Base-by-base conservation (phyloP, 2,888 invertebrate species). In the Meloe dianella region DNA sequence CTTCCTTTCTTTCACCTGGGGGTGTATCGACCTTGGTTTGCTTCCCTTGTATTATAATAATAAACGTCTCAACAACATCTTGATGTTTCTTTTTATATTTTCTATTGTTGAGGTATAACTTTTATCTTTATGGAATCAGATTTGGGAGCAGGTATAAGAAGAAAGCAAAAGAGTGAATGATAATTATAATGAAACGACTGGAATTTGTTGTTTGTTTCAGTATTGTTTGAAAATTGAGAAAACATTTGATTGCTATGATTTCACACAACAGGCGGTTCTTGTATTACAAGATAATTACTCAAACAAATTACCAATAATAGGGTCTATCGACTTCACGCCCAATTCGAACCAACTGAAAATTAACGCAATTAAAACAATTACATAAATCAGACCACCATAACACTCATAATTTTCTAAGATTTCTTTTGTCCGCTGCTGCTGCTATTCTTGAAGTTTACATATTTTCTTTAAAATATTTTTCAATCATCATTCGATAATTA, bases 41-140 rank as follows among this genome's bases (percentile, higher is more conserved):
- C 47, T 47, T 20, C 47, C 47, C 47, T 47, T 47, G 47, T 20
- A 47, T 47, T 47, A 47, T 47, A n/a, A n/a, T n/a, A n/a, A n/a
- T n/a, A 47, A 47, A 47, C 20, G 47, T 8, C 47, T 47, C 47
- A 47, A 47, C 47, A 47, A 47, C 47, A 47, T 47, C 10, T 47
- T 47, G 47, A 47, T 20, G 47, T 47, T 47, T 47, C 47, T 47
- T 20, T 47, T 20, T 47, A 20, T 41, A 6, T 8, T 47, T 20
- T n/a, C 47, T 20, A 8, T 47, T 9, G 8, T 9, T 47, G 20
- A 20, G 20, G 4, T 20, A n/a, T n/a, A 9, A 47, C 9, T 20
- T 20, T 47, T 20, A 47, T 47, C 47, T 47, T 20, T 47, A 22
- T 47, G 20, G 47, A 47, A 47, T 47, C 47, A 47, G 10, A 47